These are phyloP conservation scores for Drosophila obscura DNA, from an alignment of 1,140 invertebrate species.

Conservation along the genomic window DNA sequence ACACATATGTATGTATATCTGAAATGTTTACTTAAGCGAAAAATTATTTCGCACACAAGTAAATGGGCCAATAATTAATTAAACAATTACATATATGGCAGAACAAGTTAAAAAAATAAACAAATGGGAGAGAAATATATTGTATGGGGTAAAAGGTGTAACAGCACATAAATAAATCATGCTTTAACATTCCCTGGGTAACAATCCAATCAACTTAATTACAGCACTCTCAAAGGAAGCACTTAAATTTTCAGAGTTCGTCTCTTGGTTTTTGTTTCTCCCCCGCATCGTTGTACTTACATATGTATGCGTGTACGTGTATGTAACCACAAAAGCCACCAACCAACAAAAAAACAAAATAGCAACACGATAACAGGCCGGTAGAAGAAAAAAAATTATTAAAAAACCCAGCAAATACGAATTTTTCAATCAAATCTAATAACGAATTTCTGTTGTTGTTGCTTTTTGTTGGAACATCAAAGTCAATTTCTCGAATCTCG, in stretches of 20 bases:
- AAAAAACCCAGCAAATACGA: slow-evolving; percentile 41
- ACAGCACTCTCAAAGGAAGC: slow-evolving; percentile 3
- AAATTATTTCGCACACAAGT: slow-evolving; percentile 51
- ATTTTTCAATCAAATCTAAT: slow-evolving; percentile 66
- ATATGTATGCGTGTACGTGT: slow-evolving; percentile 7
- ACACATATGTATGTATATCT: slow-evolving; percentile 13
- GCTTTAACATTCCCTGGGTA: slow-evolving; percentile 42
- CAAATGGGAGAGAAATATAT: not conserved
- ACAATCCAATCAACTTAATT: slow-evolving; percentile 47
- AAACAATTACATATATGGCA: slow-evolving; percentile 67
- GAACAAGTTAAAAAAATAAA: slow-evolving; percentile 34
- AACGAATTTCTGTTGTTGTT: slow-evolving; percentile 38
- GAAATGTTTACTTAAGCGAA: slow-evolving; percentile 73
- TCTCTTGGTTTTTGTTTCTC: slow-evolving; percentile 1
- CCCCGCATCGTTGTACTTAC: not conserved
- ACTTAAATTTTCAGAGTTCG: not conserved
- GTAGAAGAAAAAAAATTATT: not conserved
- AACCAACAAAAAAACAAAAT: not conserved
- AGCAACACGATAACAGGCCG: not conserved
- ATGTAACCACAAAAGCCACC: not conserved
- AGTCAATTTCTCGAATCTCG: slow-evolving; percentile 26
- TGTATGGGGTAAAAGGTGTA: slow-evolving; percentile 10
- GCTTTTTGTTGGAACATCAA: slow-evolving; percentile 63
- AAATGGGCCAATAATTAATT: slow-evolving; percentile 47
- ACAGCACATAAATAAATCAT: slow-evolving; percentile 51